A percentile compares a stretch with the other conserved stretches of the same genome.
Evolutionary conservation across 2,888 invertebrate genomes (phyloP).

Genomic region (Drosophila anomalata): DNA sequence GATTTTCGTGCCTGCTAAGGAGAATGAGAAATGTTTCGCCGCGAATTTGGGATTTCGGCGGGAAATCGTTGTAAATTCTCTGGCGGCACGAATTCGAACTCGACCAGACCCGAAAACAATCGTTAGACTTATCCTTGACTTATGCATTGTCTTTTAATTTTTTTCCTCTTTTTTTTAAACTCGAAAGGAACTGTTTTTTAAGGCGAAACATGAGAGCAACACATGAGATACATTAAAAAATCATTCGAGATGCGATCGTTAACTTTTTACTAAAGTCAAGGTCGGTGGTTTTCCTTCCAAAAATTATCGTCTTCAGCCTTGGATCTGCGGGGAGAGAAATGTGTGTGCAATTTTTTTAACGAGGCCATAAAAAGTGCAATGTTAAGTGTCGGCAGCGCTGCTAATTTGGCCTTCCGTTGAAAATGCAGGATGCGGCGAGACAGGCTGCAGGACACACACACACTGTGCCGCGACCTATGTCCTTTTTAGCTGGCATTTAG

Average conservation of each 20-base stretch:
- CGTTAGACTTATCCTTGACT: slow-evolving; percentile 69
- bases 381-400: slow-evolving; percentile 49
- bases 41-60: slow-evolving; percentile 70
- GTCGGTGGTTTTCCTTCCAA: slow-evolving; percentile 22
- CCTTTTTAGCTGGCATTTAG: slow-evolving; percentile 50
- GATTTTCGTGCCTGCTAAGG: slow-evolving; percentile 79
- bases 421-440: slow-evolving; percentile 58
- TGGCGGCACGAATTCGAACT: slow-evolving; percentile 72
- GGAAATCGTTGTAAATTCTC: slow-evolving; percentile 79
- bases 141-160: slow-evolving; percentile 23
- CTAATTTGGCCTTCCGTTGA: slow-evolving; percentile 76
- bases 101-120: slow-evolving; percentile 28
- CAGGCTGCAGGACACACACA: slow-evolving; percentile 49
- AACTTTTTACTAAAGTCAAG: slow-evolving; percentile 70
- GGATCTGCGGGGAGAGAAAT: slow-evolving; percentile 20
- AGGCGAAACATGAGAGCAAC: slow-evolving; percentile 29
- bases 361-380: slow-evolving; percentile 61
- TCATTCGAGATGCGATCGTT: slow-evolving; percentile 62
- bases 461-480: slow-evolving; percentile 22
- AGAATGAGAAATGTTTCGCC: slow-evolving; percentile 79
- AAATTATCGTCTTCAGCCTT: slow-evolving; percentile 28
- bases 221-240: slow-evolving; percentile 48
- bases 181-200: slow-evolving; percentile 39
- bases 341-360: slow-evolving; percentile 47
- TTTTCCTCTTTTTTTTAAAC: background rate